phyloP scores from a whole-genome alignment of 2,113 vertebrate species.

The Morone saxatilis region DNA sequence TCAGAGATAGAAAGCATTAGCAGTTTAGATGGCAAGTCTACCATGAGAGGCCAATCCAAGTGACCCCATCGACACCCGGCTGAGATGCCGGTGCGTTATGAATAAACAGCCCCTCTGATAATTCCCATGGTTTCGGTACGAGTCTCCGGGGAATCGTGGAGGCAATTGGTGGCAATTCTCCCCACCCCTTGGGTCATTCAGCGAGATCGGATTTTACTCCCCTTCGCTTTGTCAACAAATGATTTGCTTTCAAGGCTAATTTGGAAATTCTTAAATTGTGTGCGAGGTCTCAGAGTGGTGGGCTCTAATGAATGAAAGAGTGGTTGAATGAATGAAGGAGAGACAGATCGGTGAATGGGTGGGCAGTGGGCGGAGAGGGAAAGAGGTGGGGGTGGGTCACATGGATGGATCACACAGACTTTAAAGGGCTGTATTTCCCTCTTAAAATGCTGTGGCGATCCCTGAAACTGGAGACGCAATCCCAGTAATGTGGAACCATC shows the following conservation, averaged over 20 bases:
- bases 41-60: not conserved
- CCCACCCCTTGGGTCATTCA: not conserved
- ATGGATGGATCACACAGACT: conserved; percentile 23
- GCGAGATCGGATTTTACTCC: conserved; percentile 22
- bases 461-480: not conserved
- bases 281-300: not conserved
- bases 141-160: conserved; percentile 14
- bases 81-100: not conserved
- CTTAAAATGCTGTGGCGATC: not conserved
- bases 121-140: not conserved
- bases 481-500: not conserved
- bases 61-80: conserved; percentile 8
- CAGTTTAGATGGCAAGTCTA: not conserved
- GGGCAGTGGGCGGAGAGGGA: conserved; percentile 26
- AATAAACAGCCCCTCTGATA: conserved; percentile 1
- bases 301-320: conserved; percentile 9
- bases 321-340: conserved; percentile 32
- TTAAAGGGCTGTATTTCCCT: not conserved
- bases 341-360: conserved; percentile 40
- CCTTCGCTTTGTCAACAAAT: conserved; percentile 43
- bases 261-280: conserved; percentile 36
- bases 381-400: conserved; percentile 16
- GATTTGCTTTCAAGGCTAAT: conserved; percentile 48
- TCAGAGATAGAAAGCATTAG: not conserved
- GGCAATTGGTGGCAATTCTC: not conserved